Evolutionary conservation across 2,113 vertebrate genomes (phyloP).

Genomic region (Planiliza haematocheilus): DNA sequence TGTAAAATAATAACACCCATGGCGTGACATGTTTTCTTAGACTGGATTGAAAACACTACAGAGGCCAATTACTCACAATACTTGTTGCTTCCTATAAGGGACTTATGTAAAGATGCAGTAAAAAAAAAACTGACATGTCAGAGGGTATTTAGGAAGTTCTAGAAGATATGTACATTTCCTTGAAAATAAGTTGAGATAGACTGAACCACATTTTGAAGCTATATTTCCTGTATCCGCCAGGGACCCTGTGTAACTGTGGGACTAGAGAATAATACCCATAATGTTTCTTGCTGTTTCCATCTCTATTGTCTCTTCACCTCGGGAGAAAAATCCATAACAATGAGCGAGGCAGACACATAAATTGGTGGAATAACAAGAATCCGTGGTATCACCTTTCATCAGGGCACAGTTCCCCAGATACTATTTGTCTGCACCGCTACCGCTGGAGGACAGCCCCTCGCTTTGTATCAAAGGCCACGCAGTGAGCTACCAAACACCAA

Average conservation of each 20-base stretch:
- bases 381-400: conserved; percentile 48
- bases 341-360: conserved; percentile 6
- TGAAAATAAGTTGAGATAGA: not conserved
- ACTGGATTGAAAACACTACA: not conserved
- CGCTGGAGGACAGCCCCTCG: conserved; percentile 36
- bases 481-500: conserved; percentile 60
- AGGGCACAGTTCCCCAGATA: conserved; percentile 36
- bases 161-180: conserved; percentile 48
- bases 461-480: conserved; percentile 54
- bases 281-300: not conserved
- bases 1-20: not conserved
- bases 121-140: not conserved
- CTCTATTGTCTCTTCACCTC: not conserved
- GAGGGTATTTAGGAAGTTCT: conserved; percentile 21
- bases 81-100: too few species aligned
- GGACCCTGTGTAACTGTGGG: not conserved
- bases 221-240: conserved; percentile 20
- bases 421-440: conserved; percentile 28
- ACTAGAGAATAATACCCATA: not conserved
- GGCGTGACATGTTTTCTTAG: not conserved
- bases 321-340: not conserved
- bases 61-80: too few species aligned
- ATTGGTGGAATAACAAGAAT: conserved; percentile 32
- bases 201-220: not conserved
- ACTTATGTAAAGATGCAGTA: too few species aligned